Conservation (phyloP, 2,797 vertebrate species). For the Hyperoplus immaculatus region DNA sequence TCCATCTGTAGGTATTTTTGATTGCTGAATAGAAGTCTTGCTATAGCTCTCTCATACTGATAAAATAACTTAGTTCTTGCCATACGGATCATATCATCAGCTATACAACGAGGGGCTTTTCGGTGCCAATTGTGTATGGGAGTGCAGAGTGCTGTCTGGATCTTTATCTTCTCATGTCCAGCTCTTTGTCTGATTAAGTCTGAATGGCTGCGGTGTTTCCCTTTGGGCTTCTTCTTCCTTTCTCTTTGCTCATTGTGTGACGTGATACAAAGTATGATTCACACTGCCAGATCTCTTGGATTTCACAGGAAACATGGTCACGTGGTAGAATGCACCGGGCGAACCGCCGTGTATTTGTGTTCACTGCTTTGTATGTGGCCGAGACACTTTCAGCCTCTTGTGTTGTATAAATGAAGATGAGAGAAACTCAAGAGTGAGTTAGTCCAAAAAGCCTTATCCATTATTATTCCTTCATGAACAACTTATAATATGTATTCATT, state of each 20-base stretch:
- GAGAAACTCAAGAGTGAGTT: not conserved
- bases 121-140: slow-evolving; percentile 48
- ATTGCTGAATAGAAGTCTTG: not conserved
- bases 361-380: slow-evolving; percentile 11
- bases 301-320: slow-evolving; percentile 66
- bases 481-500: slow-evolving; percentile 27
- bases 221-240: slow-evolving; percentile 56
- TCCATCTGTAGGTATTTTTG: not conserved
- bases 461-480: slow-evolving; percentile 22
- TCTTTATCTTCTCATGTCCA: slow-evolving; percentile 74
- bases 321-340: slow-evolving; percentile 35
- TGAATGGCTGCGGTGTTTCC: slow-evolving; percentile 68
- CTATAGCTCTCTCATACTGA: slow-evolving; percentile 1
- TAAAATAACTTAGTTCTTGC: slow-evolving; percentile 35
- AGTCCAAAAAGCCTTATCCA: not conserved
- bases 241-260: slow-evolving; percentile 68
- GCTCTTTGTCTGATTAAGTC: slow-evolving; percentile 70
- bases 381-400: slow-evolving; percentile 2
- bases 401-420: not conserved
- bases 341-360: not conserved
- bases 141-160: slow-evolving; percentile 54
- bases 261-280: slow-evolving; percentile 67
- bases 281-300: slow-evolving; percentile 58
- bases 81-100: slow-evolving; percentile 44
- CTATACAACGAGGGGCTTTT: slow-evolving; percentile 47